phyloP scores from a whole-genome alignment of 2,113 vertebrate species.

The Macaca fascicularis region T2T-MFA8v1.1 NC_088385.1:138646501-138647000 shows the following conservation, averaged over 20 bases:
- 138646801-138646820: background rate
- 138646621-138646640: background rate
- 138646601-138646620: background rate
- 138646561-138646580: rapidly evolving
- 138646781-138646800: background rate
- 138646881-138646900: background rate
- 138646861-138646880: background rate
- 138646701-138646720: background rate
- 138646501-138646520: background rate
- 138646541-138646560: background rate
- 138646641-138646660: background rate
- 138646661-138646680: background rate
- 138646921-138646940: background rate
- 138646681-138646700: background rate
- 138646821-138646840: background rate
- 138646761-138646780: background rate
- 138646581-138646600: too few relatives aligned
- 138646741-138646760: background rate
- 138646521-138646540: background rate
- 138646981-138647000: background rate
- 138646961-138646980: background rate
- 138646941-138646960: background rate
- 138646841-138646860: background rate
- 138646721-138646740: background rate
- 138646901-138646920: background rate